Base-by-base conservation (phyloP, 2,797 vertebrate species). In the Allobates femoralis region DNA sequence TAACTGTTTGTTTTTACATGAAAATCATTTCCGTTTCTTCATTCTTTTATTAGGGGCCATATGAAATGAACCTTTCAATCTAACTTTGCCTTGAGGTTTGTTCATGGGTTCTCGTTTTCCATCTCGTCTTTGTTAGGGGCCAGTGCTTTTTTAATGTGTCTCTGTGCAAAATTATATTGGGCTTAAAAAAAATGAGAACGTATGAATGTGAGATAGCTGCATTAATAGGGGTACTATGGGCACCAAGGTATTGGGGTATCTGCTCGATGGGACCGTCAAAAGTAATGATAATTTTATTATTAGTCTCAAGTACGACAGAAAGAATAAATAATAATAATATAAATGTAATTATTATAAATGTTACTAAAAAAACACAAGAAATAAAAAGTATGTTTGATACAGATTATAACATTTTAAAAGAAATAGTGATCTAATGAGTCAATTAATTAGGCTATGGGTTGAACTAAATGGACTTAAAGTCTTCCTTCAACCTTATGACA, bases 51-150 rank as follows among this genome's bases (percentile, higher is more conserved):
- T 88, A 80, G 77, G 69, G 83, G 56, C 86, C 77, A 81, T 87
- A 87, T 87, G 83, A 88, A 85, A 85, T 88, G 83, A 83, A 81
- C 77, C 83, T 81, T 85, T 84, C 86, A 87, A 60, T 84, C 76
- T 87, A 12, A 53, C 26, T 79, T 75, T 80, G 86, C 86, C 86
- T 84, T 84, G 53, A 84, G 86, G 82, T 87, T 87, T 32, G 80
- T 67, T 80, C 15, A 51, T 84, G 82, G 76, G 76, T 55, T 87
- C 84, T 80, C 26, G 67, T 75, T 86, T 84, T 84, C 86, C 86
- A 87, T 84, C 86, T 87, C 77, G 86, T 87, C 76, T 87, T 87
- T 79, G 86, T 87, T 87, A 80, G 82, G 67, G 71, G 86, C 81
- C 82, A 84, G 14, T 51, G 58, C 30, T 58, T 80, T 84, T 87